Evolutionary conservation across 2,797 vertebrate species (phyloP), one percentile per base, ranked within the genome.

Genomic region (Trachurus trachurus): DNA sequence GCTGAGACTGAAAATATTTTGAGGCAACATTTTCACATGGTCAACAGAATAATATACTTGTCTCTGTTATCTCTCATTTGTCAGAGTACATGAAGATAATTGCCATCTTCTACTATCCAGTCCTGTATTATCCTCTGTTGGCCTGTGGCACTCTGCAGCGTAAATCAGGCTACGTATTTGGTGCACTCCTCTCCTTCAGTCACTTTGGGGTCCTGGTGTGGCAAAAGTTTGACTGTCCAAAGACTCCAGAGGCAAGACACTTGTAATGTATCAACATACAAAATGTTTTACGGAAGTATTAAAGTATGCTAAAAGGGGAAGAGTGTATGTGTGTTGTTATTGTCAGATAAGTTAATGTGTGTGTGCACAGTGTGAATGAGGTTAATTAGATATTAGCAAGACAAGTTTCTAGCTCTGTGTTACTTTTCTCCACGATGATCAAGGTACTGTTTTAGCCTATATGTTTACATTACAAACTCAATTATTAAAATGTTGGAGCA

Each of bases 151-250:
- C 94, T 0, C 64, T 96, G 61, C 91, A 94, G 50, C 95, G 91
- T 42, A 92, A 85, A 81, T 80, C 87, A 0, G 94, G 97, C 6
- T 96, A 96, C 61, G 88, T 96, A 1, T 67, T 96, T 0, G 98
- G 98, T 22, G 88, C 93, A 11, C 71, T 96, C 0, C 95, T 99
- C 4, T 97, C 98, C 81, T 97, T 97, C 95, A 91, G 91, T 45
- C 97, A 99, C 89, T 95, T 97, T 0, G 91, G 92, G 2, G 87
- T 97, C 56, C 94, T 97, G 42, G 71, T 97, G 80, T 99, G 98
- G 97, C 97, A 99, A 89, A 97, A 95, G 87, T 92, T 95, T 26
- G 96, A 99, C 89, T 99, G 98, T 78, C 98, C 97, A n/a, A 95
- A 95, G 91, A 94, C 95, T 0, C 90, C 96, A 3, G 96, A 98